Evolutionary conservation across 2,888 invertebrate genomes (phyloP).

Genomic region (Carcina quercana): DNA sequence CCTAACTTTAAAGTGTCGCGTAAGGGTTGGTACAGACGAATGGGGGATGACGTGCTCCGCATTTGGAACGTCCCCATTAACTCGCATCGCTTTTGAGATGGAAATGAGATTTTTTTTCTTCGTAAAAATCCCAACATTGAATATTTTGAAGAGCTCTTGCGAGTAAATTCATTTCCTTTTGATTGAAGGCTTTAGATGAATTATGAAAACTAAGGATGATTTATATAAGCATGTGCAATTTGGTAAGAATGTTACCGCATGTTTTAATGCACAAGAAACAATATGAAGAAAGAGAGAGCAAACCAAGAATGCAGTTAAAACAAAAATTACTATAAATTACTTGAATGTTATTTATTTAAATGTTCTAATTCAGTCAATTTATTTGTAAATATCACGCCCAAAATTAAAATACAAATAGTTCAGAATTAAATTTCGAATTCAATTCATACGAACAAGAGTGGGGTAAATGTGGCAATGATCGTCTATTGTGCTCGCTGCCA

Average conservation of each 20-base stretch:
- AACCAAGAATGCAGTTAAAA: no score
- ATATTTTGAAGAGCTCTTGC: conserved; percentile 57
- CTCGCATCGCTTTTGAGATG: conserved; percentile 67
- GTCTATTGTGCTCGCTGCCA: conserved; percentile 56
- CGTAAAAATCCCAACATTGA: conserved; percentile 65
- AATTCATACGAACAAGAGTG: conserved; percentile 30
- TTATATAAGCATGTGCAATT: no score
- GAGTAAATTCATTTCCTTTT: conserved; percentile 53
- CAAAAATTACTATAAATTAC: not conserved
- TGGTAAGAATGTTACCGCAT: no score
- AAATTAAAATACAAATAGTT: conserved; percentile 5
- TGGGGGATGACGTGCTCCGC: conserved; percentile 58
- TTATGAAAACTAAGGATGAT: no score
- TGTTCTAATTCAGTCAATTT: no score
- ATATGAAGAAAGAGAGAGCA: no score
- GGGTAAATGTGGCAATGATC: conserved; percentile 55
- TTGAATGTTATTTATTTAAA: not conserved
- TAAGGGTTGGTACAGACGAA: conserved; percentile 56
- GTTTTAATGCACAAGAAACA: no score
- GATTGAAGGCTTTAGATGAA: conserved; percentile 37
- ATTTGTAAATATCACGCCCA: conserved; percentile 3
- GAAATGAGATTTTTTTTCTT: conserved; percentile 62
- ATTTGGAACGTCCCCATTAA: conserved; percentile 60
- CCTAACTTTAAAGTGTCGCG: conserved; percentile 39
- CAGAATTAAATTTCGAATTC: conserved; percentile 20